Percentiles rank a stretch among this genome's conserved stretches.
Conservation (phyloP, 1,140 invertebrate species). For the Babylonia areolata region DNA sequence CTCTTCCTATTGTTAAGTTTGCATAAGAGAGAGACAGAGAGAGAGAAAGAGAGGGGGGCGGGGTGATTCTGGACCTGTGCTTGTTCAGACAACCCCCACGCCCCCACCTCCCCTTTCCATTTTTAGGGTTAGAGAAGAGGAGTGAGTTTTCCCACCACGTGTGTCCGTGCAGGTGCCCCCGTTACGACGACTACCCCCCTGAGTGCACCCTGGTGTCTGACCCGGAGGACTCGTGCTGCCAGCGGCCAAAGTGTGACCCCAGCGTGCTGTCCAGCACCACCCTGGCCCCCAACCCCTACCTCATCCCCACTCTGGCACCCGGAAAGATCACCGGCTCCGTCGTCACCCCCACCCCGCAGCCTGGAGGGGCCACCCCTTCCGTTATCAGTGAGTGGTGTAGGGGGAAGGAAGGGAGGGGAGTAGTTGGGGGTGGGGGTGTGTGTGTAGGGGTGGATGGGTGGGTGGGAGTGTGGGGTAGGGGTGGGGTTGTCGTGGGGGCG, state of each 20-base stretch:
- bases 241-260: conserved; percentile 55
- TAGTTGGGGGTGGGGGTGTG: neutral
- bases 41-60: too few species aligned
- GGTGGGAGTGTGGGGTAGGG: neutral
- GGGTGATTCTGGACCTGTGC: too few species aligned
- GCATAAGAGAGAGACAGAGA: too few species aligned
- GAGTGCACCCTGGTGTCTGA: conserved; percentile 61
- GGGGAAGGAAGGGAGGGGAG: too few species aligned
- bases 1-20: too few species aligned
- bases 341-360: conserved; percentile 30
- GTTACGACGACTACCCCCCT: conserved; percentile 56
- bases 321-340: conserved; percentile 48
- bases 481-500: too few species aligned
- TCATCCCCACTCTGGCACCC: conserved; percentile 44
- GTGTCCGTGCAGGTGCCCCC: conserved; percentile 66
- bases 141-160: too few species aligned
- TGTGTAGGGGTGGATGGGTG: neutral
- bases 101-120: too few species aligned
- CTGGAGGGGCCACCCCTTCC: conserved; percentile 32
- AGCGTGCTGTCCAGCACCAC: conserved; percentile 29
- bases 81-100: too few species aligned
- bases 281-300: conserved; percentile 28
- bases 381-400: conserved; percentile 23
- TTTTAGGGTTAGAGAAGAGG: too few species aligned
- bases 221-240: conserved; percentile 60